Base-by-base conservation (phyloP, 2,113 vertebrate species). In the Astatoreochromis straeleni region DNA sequence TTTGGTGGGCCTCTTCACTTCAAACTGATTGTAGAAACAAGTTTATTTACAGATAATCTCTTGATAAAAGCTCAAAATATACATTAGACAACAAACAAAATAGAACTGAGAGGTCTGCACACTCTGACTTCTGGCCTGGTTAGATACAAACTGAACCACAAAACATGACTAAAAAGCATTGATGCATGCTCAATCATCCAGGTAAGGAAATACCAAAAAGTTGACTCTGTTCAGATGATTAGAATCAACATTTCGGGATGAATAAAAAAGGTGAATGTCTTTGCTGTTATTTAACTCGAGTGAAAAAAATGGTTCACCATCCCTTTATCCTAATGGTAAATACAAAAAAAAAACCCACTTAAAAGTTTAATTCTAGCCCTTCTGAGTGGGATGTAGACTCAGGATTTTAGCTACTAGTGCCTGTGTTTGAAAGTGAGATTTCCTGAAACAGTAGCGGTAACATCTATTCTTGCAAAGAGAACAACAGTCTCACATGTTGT, bases 401-500 rank as follows among this genome's bases (percentile, higher is more conserved):
- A 0, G 0, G 0, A 19, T 65, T 65, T 65, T 65, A 65, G 19
- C 60, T 65, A 2, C 31, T 38, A 35, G 4, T 65, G 19, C 19
- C 17, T 65, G 19, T n/a, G 1, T 38, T 65, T 65, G 60, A n/a
- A n/a, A 38, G 31, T n/a, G 19, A 5, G 33, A 65, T n/a, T 65
- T 65, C 19, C 10, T 65, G 60, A 65, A 65, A 65, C 19, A 38
- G 60, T 7, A 21, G 60, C 11, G 1, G 19, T n/a, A 65, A 38
- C 60, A n/a, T 7, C 17, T 38, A 21, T n/a, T 3, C 60, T 65
- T 65, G 33, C 19, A 65, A 35, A 65, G 60, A 7, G 60, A 65
- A 35, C 6, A n/a, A 65, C 31, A 65, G 6, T 2, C 19, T 35
- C 9, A 65, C 19, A 38, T 13, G 60, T 65, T 38, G 19, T 65